Evolutionary conservation across 2,888 invertebrate species (phyloP).

Genomic region (Steromphala cineraria): DNA sequence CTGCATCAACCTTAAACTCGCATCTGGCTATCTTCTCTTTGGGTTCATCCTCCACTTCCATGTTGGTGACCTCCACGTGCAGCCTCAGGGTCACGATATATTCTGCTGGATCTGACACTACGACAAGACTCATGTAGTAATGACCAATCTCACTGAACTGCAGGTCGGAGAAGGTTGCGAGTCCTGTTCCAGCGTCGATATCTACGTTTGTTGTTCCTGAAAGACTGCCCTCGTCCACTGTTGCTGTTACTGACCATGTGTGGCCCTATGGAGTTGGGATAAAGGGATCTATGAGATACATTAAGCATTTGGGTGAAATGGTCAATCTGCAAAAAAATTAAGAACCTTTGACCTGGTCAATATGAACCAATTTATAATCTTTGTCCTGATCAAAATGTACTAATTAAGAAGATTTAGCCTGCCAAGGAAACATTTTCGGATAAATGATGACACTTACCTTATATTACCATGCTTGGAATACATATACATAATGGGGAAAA

Average conservation of each 20-base stretch:
- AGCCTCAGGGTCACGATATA: conserved; percentile 26
- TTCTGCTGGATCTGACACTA: conserved; percentile 31
- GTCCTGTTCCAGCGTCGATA: conserved; percentile 30
- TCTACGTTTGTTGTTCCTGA: conserved; percentile 25
- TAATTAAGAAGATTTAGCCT: no score
- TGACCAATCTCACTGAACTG: conserved; percentile 30
- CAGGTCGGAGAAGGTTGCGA: conserved; percentile 30
- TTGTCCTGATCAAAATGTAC: no score
- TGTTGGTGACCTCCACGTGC: conserved; percentile 10
- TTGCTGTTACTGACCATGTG: conserved; percentile 32
- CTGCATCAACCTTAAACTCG: conserved; percentile 32
- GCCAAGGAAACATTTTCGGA: no score
- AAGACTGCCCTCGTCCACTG: conserved; percentile 27
- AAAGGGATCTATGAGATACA: background rate
- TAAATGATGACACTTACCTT: no score
- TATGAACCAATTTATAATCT: no score
- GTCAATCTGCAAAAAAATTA: background rate
- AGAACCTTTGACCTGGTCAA: no score
- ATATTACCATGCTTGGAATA: no score
- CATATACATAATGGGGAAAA: no score
- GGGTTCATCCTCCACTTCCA: conserved; percentile 20
- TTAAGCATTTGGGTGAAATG: background rate
- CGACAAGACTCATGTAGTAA: conserved; percentile 29
- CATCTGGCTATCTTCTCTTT: conserved; percentile 25
- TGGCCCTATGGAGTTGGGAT: conserved; percentile 22